phyloP scores from a whole-genome alignment of 2,797 vertebrate genomes.

The Borostomias antarcticus region DNA sequence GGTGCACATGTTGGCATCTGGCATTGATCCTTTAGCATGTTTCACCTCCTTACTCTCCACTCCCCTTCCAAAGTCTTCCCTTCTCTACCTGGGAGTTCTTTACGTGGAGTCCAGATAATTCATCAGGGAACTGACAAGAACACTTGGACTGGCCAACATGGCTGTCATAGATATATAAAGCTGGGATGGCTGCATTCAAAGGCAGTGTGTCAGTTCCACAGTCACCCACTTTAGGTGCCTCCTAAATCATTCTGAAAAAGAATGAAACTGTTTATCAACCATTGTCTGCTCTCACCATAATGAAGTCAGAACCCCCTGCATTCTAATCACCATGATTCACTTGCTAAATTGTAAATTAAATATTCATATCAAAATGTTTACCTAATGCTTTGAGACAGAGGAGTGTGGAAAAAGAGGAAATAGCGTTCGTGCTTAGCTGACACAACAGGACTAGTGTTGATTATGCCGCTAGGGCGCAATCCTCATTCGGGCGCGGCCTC shows the following conservation, averaged over 20 bases:
- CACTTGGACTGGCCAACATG: background rate
- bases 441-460: background rate
- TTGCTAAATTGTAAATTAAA: background rate
- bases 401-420: background rate
- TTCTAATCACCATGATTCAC: background rate
- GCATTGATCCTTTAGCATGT: constrained; percentile 24
- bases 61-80: background rate
- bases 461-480: too few species aligned
- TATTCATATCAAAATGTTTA: background rate
- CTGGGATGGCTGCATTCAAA: background rate
- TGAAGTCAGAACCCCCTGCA: background rate
- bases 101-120: background rate
- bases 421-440: background rate
- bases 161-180: background rate
- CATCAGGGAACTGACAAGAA: background rate
- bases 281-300: too few species aligned
- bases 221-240: background rate
- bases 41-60: constrained; percentile 26
- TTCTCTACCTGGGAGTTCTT: background rate
- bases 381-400: background rate
- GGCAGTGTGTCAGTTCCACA: too few species aligned
- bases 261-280: background rate
- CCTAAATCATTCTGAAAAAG: background rate
- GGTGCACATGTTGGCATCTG: constrained; percentile 35
- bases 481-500: too few species aligned